Percentiles rank a stretch among this genome's conserved stretches.
phyloP scores from a whole-genome alignment of 2,113 vertebrate genomes.

The Engraulis encrasicolus region DNA sequence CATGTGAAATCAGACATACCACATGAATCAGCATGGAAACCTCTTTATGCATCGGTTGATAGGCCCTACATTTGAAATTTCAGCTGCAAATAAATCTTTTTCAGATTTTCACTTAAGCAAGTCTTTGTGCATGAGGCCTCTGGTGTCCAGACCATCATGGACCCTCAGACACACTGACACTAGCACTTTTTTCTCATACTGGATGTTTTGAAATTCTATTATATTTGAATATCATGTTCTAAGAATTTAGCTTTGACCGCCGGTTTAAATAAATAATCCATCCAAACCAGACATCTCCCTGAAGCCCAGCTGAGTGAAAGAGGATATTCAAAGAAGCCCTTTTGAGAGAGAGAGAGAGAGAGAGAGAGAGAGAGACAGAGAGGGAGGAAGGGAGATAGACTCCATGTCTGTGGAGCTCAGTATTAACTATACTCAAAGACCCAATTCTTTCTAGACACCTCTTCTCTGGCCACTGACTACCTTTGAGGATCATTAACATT shows the following conservation, averaged over 20 bases:
- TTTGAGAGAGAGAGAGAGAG: background rate
- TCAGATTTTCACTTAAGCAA: too few species aligned
- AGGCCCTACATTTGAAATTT: too few species aligned
- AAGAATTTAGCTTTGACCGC: background rate
- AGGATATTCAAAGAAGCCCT: background rate
- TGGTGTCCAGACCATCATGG: background rate
- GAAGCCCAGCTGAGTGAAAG: background rate
- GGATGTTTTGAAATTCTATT: background rate
- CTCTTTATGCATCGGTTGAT: too few species aligned
- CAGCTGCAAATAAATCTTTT: too few species aligned
- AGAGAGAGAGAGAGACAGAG: background rate
- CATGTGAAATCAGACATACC: too few species aligned
- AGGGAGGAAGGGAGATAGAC: background rate
- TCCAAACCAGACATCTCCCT: background rate
- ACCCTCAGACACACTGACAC: background rate
- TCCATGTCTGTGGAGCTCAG: background rate
- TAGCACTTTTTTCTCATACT: background rate
- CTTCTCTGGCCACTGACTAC: background rate
- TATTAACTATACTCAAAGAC: background rate
- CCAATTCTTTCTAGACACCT: background rate
- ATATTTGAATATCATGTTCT: background rate
- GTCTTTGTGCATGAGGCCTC: too few species aligned
- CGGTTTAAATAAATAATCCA: background rate
- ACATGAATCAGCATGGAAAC: too few species aligned
- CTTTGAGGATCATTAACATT: constrained; percentile 15